Conservation (phyloP, 2,797 vertebrate genomes). For the Peromyscus melanophrys region DNA sequence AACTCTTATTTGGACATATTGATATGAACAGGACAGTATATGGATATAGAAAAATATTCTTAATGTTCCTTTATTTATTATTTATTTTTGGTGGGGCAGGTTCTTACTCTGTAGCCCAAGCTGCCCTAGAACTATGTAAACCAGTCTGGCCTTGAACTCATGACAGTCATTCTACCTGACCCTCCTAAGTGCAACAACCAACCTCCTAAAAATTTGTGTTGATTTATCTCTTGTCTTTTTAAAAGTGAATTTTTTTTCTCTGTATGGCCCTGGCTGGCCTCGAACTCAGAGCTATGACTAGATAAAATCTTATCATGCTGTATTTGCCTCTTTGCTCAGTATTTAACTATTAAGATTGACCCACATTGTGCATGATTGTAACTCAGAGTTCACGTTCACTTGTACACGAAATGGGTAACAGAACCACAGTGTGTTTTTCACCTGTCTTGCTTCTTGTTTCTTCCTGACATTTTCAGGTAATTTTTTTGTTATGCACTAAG, state of each 20-base stretch:
- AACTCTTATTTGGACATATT: not conserved
- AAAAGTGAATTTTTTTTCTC: not conserved
- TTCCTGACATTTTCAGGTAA: not conserved
- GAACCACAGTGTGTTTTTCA: not conserved
- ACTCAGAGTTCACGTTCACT: constrained; percentile 14
- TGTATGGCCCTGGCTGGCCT: not conserved
- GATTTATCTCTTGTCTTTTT: constrained; percentile 16
- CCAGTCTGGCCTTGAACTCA: not conserved
- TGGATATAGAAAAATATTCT: not conserved
- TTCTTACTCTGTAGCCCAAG: not conserved
- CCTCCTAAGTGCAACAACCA: not conserved
- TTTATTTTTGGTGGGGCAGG: not conserved
- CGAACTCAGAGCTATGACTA: not conserved
- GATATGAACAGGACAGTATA: not conserved
- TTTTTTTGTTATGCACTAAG: not conserved
- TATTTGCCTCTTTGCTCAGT: not conserved
- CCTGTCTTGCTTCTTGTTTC: not conserved
- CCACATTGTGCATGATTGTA: not conserved
- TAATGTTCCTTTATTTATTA: not conserved
- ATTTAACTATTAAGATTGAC: not conserved
- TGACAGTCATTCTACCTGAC: not conserved
- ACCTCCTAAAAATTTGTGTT: constrained; percentile 30
- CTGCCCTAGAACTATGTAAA: not conserved
- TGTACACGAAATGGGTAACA: constrained; percentile 1
- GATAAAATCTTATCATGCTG: not conserved